Conservation (phyloP, 2,888 invertebrate species). For the Drosophila emarginata region DNA sequence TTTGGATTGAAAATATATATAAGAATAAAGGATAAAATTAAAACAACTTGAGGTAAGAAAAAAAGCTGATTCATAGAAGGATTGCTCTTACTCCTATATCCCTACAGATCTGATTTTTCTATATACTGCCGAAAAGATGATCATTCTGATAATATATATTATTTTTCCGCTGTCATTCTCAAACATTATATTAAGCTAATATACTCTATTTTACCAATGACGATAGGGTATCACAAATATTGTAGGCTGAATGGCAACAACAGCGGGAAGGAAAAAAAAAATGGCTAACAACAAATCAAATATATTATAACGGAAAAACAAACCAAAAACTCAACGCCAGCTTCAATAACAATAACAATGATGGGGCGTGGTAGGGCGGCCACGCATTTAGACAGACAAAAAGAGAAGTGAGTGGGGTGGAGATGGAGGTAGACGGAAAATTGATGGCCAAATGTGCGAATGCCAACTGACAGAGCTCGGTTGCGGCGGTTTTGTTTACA, state of each 20-base stretch:
- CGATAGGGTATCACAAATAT: conserved; percentile 11
- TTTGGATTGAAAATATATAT: too few relatives aligned
- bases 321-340: conserved; percentile 70
- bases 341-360: conserved; percentile 66
- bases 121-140: too few relatives aligned
- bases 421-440: background rate
- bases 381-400: background rate
- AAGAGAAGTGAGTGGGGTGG: background rate
- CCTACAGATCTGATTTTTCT: too few relatives aligned
- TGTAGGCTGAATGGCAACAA: conserved; percentile 48
- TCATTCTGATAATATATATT: too few relatives aligned
- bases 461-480: conserved; percentile 56
- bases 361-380: conserved; percentile 20
- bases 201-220: background rate
- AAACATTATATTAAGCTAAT: background rate
- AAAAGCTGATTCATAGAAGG: too few relatives aligned
- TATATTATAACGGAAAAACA: conserved; percentile 76
- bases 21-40: too few relatives aligned
- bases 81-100: too few relatives aligned
- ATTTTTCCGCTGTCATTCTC: too few relatives aligned
- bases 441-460: conserved; percentile 31
- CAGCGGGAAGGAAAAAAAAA: conserved; percentile 49
- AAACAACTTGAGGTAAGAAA: too few relatives aligned
- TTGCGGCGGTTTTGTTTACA: conserved; percentile 76
- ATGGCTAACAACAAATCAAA: conserved; percentile 71